Percentiles rank a stretch among this genome's conserved stretches.
Conservation (phyloP, 2,113 vertebrate species). For the Hippocampus abdominalis region DNA sequence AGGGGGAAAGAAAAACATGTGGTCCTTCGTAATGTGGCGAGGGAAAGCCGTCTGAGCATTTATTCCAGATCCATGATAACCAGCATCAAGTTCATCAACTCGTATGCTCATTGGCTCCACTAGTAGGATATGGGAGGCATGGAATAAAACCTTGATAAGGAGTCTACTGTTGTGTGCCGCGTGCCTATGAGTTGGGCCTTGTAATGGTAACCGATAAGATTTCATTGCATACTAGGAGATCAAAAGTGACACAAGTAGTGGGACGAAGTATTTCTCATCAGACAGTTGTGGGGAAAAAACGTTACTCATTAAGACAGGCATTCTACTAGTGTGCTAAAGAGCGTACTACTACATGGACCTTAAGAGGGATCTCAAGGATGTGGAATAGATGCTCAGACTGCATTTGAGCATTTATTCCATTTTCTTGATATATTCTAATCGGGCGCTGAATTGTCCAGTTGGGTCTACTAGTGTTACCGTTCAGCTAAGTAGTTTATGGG, state of each 20-base stretch:
- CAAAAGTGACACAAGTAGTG: background rate
- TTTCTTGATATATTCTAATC: no score
- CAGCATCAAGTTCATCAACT: background rate
- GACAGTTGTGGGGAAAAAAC: no score
- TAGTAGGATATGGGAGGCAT: background rate
- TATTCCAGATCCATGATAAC: background rate
- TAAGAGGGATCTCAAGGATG: no score
- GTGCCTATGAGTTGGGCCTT: background rate
- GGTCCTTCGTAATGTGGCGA: conserved; percentile 10
- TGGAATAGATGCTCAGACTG: no score
- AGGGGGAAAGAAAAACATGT: conserved; percentile 17
- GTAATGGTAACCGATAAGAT: background rate
- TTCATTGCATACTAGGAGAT: background rate
- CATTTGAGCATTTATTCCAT: no score
- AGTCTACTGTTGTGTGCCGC: no score
- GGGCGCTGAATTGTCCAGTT: no score
- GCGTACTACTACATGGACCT: no score
- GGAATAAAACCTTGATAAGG: background rate
- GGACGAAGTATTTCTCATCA: no score
- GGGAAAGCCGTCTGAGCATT: background rate
- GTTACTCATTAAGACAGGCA: no score
- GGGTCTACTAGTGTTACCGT: no score
- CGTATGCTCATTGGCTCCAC: background rate
- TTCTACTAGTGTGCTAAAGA: background rate
- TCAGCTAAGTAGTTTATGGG: no score